Conservation (phyloP, 2,888 invertebrate genomes). For the Oxyscelio sp. region DNA sequence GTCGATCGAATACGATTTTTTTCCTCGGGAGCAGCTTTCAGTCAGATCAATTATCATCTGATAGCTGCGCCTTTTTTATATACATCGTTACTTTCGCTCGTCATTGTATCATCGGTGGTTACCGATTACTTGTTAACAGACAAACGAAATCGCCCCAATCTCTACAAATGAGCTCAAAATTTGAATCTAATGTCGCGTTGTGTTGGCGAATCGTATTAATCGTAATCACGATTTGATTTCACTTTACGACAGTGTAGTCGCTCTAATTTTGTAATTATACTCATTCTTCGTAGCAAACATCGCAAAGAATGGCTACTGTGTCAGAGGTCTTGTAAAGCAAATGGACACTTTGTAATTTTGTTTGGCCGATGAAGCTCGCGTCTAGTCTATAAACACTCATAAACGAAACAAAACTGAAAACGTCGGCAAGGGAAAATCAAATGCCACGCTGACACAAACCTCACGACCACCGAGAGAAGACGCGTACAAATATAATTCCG, state of each 20-base stretch:
- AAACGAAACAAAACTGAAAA: slow-evolving; percentile 1
- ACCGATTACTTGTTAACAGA: too few species aligned
- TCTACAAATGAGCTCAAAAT: slow-evolving; percentile 48
- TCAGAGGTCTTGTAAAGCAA: slow-evolving; percentile 73
- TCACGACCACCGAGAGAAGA: slow-evolving; percentile 37
- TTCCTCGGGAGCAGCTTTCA: too few species aligned
- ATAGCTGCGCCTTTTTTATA: too few species aligned
- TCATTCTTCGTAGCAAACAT: slow-evolving; percentile 49
- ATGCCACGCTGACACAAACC: slow-evolving; percentile 45
- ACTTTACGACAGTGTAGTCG: slow-evolving; percentile 25
- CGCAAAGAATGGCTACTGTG: slow-evolving; percentile 41
- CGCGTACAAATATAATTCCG: slow-evolving; percentile 60
- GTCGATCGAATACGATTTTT: too few species aligned
- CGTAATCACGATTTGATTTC: slow-evolving; percentile 60
- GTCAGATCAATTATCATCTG: too few species aligned
- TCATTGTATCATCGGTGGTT: too few species aligned
- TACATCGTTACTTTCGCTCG: too few species aligned
- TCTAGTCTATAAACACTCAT: slow-evolving; percentile 47
- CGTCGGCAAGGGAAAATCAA: slow-evolving; percentile 55
- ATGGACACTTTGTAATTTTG: slow-evolving; percentile 71
- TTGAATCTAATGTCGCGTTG: slow-evolving; percentile 45
- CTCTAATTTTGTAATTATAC: slow-evolving; percentile 57
- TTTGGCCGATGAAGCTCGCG: slow-evolving; percentile 76
- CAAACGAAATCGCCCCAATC: slow-evolving; percentile 7
- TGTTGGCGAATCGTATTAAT: slow-evolving; percentile 59